Evolutionary conservation across 2,113 vertebrate species (phyloP).

Genomic region (Tenebrosternarchus preto): DNA sequence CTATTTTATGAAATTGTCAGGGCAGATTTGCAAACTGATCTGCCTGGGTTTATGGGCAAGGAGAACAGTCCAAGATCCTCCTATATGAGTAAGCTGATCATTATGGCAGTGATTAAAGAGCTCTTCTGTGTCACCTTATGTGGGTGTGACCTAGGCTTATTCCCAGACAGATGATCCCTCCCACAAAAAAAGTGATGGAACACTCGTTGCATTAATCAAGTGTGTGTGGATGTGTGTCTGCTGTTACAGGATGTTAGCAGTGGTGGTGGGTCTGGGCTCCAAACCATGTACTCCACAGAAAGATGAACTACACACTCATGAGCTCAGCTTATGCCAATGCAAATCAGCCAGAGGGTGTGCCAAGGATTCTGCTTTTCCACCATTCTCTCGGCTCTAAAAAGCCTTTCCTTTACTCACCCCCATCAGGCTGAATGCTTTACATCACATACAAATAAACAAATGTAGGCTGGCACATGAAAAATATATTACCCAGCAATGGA

Average conservation of each 20-base stretch:
- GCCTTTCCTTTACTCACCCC: background rate
- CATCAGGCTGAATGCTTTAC: background rate
- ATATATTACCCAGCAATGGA: background rate
- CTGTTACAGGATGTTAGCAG: background rate
- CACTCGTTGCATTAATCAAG: background rate
- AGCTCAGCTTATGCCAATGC: constrained; percentile 1
- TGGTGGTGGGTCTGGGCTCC: background rate
- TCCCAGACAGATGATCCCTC: background rate
- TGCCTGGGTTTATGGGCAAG: constrained; percentile 1
- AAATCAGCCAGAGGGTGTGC: background rate
- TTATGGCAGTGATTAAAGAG: background rate
- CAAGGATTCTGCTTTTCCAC: background rate
- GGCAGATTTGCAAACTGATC: background rate
- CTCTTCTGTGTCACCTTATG: background rate
- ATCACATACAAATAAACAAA: background rate
- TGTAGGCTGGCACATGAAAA: background rate
- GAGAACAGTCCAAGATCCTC: background rate
- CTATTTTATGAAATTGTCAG: background rate
- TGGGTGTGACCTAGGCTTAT: background rate
- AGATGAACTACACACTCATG: background rate
- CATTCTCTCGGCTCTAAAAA: background rate
- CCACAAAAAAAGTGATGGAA: background rate
- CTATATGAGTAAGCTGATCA: background rate
- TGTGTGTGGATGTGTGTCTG: background rate
- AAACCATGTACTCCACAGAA: background rate